These are phyloP conservation scores for Phocoena sinus DNA, from an alignment of 2,113 vertebrate species.

Conservation along the genomic window DNA sequence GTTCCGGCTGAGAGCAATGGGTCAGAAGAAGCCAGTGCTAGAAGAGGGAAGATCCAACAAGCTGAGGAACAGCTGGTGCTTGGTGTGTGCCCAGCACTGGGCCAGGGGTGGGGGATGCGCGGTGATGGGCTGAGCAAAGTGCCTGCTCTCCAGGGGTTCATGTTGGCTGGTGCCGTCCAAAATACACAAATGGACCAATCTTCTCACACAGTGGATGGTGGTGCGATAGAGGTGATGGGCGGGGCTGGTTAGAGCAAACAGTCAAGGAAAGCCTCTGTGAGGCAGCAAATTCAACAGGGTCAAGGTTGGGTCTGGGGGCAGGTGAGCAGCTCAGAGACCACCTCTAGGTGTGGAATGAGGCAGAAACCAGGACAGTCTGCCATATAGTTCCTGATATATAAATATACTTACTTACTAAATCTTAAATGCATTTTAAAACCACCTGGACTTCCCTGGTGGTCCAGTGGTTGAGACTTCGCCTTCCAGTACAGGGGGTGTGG, in stretches of 20 bases:
- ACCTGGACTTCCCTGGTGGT: no score
- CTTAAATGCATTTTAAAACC: not conserved
- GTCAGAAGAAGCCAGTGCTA: not conserved
- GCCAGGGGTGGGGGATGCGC: not conserved
- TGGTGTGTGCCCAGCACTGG: rapidly evolving
- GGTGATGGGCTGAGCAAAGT: not conserved
- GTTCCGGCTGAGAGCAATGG: not conserved
- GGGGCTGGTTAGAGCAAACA: no score
- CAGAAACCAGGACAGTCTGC: not conserved
- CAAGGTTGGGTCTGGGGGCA: not conserved
- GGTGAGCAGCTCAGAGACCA: not conserved
- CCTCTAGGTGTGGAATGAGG: not conserved
- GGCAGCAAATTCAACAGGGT: not conserved
- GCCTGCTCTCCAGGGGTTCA: not conserved
- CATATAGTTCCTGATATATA: not conserved
- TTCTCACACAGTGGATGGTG: not conserved
- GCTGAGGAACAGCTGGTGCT: rapidly evolving
- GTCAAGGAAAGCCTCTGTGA: not conserved
- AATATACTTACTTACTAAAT: not conserved
- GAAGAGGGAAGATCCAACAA: not conserved
- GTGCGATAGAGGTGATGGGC: not conserved
- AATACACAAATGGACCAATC: not conserved
- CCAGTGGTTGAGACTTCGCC: no score
- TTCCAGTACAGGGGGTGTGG: no score
- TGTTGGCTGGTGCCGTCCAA: no score